Evolutionary conservation across 2,888 invertebrate species (phyloP), one percentile per base, ranked within the genome.

Genomic region (Catocala nupta): DNA sequence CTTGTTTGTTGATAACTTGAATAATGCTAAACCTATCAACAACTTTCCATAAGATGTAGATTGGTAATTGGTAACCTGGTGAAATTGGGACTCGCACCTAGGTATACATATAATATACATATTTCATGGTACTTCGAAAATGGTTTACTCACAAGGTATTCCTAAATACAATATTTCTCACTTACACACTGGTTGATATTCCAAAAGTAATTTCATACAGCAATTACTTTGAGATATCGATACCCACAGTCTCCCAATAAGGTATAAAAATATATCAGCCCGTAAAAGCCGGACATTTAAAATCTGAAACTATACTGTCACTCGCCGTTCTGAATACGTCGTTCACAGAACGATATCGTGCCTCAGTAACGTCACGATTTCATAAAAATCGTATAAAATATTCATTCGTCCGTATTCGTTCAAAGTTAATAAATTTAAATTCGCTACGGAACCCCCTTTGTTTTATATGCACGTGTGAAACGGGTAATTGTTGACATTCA

Each of bases 371-470:
- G 68, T 56, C n/a, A 58, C 51, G 65, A 63, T 69, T 67, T 65
- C 58, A 68, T 65, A 65, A 77, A 76, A 72, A 65, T 44, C 6
- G 57, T 51, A 44, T 68, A 43, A 64, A 65, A 59, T 63, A 59
- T 65, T 70, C 63, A 68, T 53, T 58, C 49, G 52, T 39, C 43
- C 11, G 63, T 50, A 58, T 50, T 57, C 51, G 56, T 61, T 39
- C 39, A 53, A 70, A 70, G 56, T 55, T 63, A 66, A 75, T 67
- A 44, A 71, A 74, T 63, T 73, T 62, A 63, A 74, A 47, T 72
- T 70, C 54, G 68, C 55, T 43, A 59, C 59, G 59, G 60, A 67
- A 16, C 59, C 42, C 44, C 52, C 54, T 68, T 64, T 65, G 58
- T 60, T 62, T 45, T 8, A 44, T 44, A 6, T 12, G 34, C 45